phyloP scores from a whole-genome alignment of 2,888 invertebrate genomes.

The Parelbella ahira region DNA sequence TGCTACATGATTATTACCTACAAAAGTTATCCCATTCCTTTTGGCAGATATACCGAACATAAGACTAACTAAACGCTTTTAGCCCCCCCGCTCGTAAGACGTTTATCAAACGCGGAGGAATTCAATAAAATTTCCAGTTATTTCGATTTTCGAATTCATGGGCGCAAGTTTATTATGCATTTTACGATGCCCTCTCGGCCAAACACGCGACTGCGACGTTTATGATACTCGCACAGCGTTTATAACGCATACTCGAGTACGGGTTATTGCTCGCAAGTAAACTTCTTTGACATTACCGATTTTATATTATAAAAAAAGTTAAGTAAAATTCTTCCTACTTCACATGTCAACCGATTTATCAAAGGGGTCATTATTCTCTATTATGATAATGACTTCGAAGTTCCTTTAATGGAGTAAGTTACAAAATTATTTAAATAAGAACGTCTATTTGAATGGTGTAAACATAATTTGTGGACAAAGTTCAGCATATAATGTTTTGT shows the following conservation, averaged over 20 bases:
- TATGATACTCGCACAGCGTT: slow-evolving; percentile 62
- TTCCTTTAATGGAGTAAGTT: slow-evolving; percentile 71
- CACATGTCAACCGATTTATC: slow-evolving; percentile 30
- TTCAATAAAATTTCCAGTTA: slow-evolving; percentile 47
- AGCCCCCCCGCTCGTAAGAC: slow-evolving; percentile 27
- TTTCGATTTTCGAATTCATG: slow-evolving; percentile 69
- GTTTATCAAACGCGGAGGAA: slow-evolving; percentile 38
- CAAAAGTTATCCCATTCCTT: slow-evolving; percentile 45
- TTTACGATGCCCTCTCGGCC: slow-evolving; percentile 71
- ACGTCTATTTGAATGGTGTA: slow-evolving; percentile 72
- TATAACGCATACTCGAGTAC: slow-evolving; percentile 58
- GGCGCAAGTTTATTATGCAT: slow-evolving; percentile 63
- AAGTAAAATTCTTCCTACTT: too few species aligned
- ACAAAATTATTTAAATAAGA: slow-evolving; percentile 65
- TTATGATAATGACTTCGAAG: slow-evolving; percentile 68
- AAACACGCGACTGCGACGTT: slow-evolving; percentile 68
- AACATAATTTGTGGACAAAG: slow-evolving; percentile 73
- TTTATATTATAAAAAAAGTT: too few species aligned
- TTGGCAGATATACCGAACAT: slow-evolving; percentile 24
- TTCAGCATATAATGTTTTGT: slow-evolving; percentile 63
- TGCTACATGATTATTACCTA: slow-evolving; percentile 52
- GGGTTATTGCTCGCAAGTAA: slow-evolving; percentile 29
- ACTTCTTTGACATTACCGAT: slow-evolving; percentile 31
- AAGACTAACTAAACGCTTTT: slow-evolving; percentile 5
- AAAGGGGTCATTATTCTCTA: slow-evolving; percentile 56